Conservation (phyloP, 2,797 vertebrate genomes). For the Gephyroberyx darwinii region DNA sequence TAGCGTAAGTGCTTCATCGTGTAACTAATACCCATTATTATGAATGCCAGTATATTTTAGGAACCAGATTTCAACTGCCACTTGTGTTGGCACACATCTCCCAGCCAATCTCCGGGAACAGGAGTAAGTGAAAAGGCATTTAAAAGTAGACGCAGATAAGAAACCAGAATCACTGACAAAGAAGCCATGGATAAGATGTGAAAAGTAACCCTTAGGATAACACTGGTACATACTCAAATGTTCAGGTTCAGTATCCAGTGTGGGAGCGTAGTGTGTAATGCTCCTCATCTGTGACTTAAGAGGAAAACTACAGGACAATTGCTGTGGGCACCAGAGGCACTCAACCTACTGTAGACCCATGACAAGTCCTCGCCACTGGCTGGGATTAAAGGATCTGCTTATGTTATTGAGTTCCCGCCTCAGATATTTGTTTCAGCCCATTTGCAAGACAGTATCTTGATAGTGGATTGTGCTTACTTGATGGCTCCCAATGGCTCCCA, state of each 20-base stretch:
- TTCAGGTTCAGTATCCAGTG: slow-evolving; percentile 43
- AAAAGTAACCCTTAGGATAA: slow-evolving; percentile 54
- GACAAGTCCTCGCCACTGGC: slow-evolving; percentile 6
- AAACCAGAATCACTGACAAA: slow-evolving; percentile 28
- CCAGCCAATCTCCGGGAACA: slow-evolving; percentile 38
- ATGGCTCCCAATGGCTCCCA: background rate
- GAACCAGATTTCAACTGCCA: slow-evolving; percentile 47
- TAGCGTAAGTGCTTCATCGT: slow-evolving; percentile 18
- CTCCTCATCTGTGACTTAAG: slow-evolving; percentile 60
- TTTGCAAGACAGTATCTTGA: slow-evolving; percentile 17
- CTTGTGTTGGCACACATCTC: slow-evolving; percentile 45
- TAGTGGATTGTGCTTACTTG: background rate
- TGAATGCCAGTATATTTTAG: slow-evolving; percentile 42
- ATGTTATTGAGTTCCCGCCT: background rate
- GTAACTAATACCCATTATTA: slow-evolving; percentile 26
- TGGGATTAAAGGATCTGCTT: background rate
- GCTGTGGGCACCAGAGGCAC: slow-evolving; percentile 34
- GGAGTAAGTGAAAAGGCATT: slow-evolving; percentile 54
- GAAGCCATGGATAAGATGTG: slow-evolving; percentile 32
- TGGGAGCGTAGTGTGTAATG: slow-evolving; percentile 51
- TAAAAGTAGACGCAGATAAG: slow-evolving; percentile 57
- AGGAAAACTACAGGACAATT: slow-evolving; percentile 43
- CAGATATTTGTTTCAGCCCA: slow-evolving; percentile 36
- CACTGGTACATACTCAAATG: slow-evolving; percentile 52
- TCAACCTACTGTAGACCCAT: slow-evolving; percentile 18